phyloP scores from a whole-genome alignment of 2,888 invertebrate species.

The Pheosia gnoma region DNA sequence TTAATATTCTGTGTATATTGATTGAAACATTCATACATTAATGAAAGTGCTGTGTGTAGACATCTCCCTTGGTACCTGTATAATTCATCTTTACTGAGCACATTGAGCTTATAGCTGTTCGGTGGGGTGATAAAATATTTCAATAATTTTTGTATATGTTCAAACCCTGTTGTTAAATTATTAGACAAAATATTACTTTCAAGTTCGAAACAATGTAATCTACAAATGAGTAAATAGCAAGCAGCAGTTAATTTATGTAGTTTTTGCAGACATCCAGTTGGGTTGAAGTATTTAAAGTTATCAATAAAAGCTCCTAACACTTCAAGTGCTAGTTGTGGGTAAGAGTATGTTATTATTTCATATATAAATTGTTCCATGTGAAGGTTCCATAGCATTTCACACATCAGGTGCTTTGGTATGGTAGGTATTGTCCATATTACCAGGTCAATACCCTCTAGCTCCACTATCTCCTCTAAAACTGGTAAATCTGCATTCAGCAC shows the following conservation, averaged over 20 bases:
- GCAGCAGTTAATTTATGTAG: constrained; percentile 54
- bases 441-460: constrained; percentile 60
- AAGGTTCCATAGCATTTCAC: constrained; percentile 70
- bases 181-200: constrained; percentile 33
- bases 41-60: constrained; percentile 49
- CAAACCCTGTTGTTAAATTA: constrained; percentile 44
- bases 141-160: constrained; percentile 59
- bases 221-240: constrained; percentile 60
- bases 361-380: constrained; percentile 62
- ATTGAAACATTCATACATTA: constrained; percentile 53
- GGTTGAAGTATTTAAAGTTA: constrained; percentile 65
- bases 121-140: constrained; percentile 65
- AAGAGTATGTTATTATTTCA: constrained; percentile 62
- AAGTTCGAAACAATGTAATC: constrained; percentile 59
- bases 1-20: constrained; percentile 51
- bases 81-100: constrained; percentile 53
- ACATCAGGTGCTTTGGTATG: constrained; percentile 66
- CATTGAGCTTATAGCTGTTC: constrained; percentile 54
- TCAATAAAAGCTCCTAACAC: constrained; percentile 60
- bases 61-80: constrained; percentile 64
- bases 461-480: constrained; percentile 59
- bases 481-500: constrained; percentile 66
- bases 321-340: constrained; percentile 64
- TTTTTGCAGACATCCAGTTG: constrained; percentile 56
- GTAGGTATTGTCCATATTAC: constrained; percentile 69